Base-by-base conservation (phyloP, 2,888 invertebrate genomes). In the Acrocyrtus sp. region DNA sequence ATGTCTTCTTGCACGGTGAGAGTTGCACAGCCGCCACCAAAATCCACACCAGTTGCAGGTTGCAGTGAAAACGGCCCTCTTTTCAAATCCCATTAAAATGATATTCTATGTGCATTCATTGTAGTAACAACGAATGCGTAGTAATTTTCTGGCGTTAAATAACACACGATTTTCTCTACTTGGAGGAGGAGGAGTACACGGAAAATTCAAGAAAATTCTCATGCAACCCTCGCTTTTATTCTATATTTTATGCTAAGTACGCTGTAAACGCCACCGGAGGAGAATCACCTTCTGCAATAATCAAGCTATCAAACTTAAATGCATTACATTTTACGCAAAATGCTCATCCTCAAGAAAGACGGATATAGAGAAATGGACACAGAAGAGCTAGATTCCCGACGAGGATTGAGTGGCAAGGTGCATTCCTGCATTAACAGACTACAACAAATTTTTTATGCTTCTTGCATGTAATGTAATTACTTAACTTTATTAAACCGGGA, bases 401-500 rank as follows among this genome's bases (percentile, higher is more conserved):
- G n/a, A n/a, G n/a, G n/a, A n/a, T n/a, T n/a, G n/a, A n/a, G n/a
- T n/a, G n/a, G n/a, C n/a, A n/a, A n/a, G n/a, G n/a, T n/a, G n/a
- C n/a, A n/a, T n/a, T n/a, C n/a, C n/a, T n/a, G n/a, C n/a, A n/a
- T n/a, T n/a, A n/a, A n/a, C n/a, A n/a, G n/a, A n/a, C n/a, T n/a
- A n/a, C n/a, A n/a, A n/a, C n/a, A n/a, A n/a, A n/a, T n/a, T 45
- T 45, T 12, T 45, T 45, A n/a, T 45, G 19, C 19, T n/a, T 10
- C 19, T 45, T 45, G n/a, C 34, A 34, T 12, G 12, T 34, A 34
- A 58, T 63, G 70, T 70, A 70, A 70, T 70, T 70, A 63, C 70
- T 70, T 63, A 70, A 70, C 70, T 70, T 70, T 70, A 70, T 70
- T 70, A 70, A 63, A 70, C 62, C 70, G 34, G 63, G 70, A 43